Evolutionary conservation across 2,888 invertebrate species (phyloP).

Genomic region (Eupithecia subumbrata): DNA sequence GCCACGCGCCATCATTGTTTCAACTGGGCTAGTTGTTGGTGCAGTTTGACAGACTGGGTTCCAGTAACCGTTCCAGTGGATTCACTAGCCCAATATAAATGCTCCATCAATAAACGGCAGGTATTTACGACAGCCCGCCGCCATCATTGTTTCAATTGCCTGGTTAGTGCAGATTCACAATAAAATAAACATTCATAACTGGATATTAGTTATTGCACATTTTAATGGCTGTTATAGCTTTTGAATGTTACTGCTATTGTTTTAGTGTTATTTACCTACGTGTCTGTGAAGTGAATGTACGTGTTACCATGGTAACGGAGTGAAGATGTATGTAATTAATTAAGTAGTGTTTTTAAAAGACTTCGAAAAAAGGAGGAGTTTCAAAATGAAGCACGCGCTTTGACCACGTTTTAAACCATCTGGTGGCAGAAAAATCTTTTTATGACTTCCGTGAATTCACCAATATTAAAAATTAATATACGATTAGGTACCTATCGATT

Average conservation of each 20-base stretch:
- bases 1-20: neutral
- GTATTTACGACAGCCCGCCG: conserved; percentile 62
- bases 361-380: neutral
- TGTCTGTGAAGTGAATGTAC: neutral
- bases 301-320: neutral
- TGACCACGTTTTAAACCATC: too few species aligned
- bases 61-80: neutral
- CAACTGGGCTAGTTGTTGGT: neutral
- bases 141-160: conserved; percentile 60
- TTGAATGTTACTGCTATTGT: conserved; percentile 11
- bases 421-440: too few species aligned
- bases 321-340: neutral
- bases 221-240: conserved; percentile 17
- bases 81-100: conserved; percentile 41
- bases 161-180: conserved; percentile 49
- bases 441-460: too few species aligned
- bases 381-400: neutral
- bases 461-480: too few species aligned
- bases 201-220: conserved; percentile 21
- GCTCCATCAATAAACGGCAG: conserved; percentile 59
- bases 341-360: neutral
- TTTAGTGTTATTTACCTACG: neutral
- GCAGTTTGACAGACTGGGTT: neutral
- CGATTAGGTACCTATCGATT: too few species aligned
- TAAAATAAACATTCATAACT: conserved; percentile 9